phyloP scores from a whole-genome alignment of 2,113 vertebrate genomes.

The Heterotis niloticus region DNA sequence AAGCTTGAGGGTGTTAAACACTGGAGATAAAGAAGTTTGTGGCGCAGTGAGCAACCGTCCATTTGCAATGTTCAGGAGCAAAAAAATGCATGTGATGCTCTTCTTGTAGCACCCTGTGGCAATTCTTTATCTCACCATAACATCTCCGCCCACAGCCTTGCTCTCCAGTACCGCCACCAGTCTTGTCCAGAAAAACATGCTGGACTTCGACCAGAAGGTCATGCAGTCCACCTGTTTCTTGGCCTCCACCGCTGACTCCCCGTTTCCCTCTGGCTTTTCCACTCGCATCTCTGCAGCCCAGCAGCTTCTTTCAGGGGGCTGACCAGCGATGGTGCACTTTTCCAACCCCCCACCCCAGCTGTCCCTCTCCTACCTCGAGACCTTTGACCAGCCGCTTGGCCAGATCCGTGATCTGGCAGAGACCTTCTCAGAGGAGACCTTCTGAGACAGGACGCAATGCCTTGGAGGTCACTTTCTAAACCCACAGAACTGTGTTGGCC shows the following conservation, averaged over 20 bases:
- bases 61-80: too few relatives aligned
- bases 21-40: too few relatives aligned
- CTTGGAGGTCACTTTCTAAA: conserved; percentile 65
- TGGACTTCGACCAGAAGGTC: conserved; percentile 61
- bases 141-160: conserved; percentile 17
- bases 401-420: conserved; percentile 63
- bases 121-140: background rate
- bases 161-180: conserved; percentile 26
- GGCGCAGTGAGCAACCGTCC: too few relatives aligned
- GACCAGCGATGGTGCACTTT: conserved; percentile 47
- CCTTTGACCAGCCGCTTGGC: conserved; percentile 70
- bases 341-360: conserved; percentile 39
- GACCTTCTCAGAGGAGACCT: conserved; percentile 60
- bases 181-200: conserved; percentile 21
- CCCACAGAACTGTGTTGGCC: conserved; percentile 43
- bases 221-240: conserved; percentile 59
- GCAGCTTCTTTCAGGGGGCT: conserved; percentile 37
- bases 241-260: conserved; percentile 58
- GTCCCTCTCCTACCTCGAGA: conserved; percentile 63
- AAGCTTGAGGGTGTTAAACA: too few relatives aligned
- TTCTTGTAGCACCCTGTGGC: conserved; percentile 4
- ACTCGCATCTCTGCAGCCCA: conserved; percentile 7
- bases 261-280: conserved; percentile 57
- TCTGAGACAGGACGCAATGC: conserved; percentile 46
- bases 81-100: background rate